Evolutionary conservation across 1,140 invertebrate genomes (phyloP), one percentile per base, ranked within the genome.

Genomic region (Apis dorsata): DNA sequence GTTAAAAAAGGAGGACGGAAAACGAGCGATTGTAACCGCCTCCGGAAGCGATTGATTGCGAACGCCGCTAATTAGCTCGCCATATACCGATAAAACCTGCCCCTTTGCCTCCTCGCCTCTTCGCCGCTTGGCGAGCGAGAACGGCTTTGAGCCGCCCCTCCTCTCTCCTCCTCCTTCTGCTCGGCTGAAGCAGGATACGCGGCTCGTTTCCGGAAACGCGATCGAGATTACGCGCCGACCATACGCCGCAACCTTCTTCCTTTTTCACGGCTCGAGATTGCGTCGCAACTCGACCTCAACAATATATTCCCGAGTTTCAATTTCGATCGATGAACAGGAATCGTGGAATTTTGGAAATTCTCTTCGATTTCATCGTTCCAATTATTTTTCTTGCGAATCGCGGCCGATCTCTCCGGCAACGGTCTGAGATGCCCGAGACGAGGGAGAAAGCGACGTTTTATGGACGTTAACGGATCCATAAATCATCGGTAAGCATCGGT

Each of bases 161-260:
- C 28, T 2, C 44, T 21, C 53, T 11, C n/a, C n/a, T 13, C n/a
- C n/a, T n/a, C 21, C 60, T 21, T 44, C 65, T 15, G 34, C 55
- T 15, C 59, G 60, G 9, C 72, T 59, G 55, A 65, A 44, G 59
- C 85, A 86, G 59, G 60, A 86, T 86, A 79, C 77, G 85, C 34
- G 34, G 34, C 81, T 60, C 73, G 76, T 80, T 86, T 84, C 74
- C 85, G 85, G 86, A 87, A 87, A 84, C 78, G 63, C 70, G 77
- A 80, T 87, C 69, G 59, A 87, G 86, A 87, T 87, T 87, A 62
- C 81, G 62, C 57, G n/a, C 28, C 53, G 62, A 70, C 49, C 82
- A 59, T 70, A 68, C 80, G 83, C 83, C 83, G 73, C 79, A 85
- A 65, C 77, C 72, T 73, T 75, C 62, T 81, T 83, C 79, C 76